These are phyloP conservation scores for Deilephila porcellus DNA, from an alignment of 2,888 invertebrate species.

Conservation along the genomic window DNA sequence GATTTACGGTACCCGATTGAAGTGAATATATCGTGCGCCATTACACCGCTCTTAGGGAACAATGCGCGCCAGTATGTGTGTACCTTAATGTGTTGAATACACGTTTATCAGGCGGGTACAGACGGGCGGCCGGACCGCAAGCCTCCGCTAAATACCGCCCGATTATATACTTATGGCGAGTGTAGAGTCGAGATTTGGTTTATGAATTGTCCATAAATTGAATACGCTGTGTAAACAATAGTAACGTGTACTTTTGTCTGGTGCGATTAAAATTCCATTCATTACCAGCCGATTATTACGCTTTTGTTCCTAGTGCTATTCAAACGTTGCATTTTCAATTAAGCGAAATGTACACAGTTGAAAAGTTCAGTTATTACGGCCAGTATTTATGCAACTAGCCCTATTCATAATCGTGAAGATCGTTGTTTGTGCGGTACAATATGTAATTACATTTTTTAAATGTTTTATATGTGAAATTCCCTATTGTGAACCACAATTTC, in stretches of 20 bases:
- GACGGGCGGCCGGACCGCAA: constrained; percentile 66
- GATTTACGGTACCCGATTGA: constrained; percentile 10
- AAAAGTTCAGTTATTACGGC: constrained; percentile 19
- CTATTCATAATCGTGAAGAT: neutral
- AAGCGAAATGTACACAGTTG: constrained; percentile 26
- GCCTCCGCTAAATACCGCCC: constrained; percentile 70
- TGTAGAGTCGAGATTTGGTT: constrained; percentile 71
- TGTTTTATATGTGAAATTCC: too few species aligned
- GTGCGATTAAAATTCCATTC: constrained; percentile 65
- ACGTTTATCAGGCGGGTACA: constrained; percentile 71
- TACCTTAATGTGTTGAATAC: constrained; percentile 52
- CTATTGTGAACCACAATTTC: too few species aligned
- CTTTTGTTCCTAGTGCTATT: constrained; percentile 53
- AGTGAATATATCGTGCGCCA: constrained; percentile 16
- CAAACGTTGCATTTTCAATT: constrained; percentile 52
- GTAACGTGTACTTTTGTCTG: constrained; percentile 56
- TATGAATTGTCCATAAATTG: constrained; percentile 72
- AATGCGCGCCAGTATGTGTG: constrained; percentile 36
- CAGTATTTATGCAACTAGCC: neutral
- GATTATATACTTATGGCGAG: constrained; percentile 73
- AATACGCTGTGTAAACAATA: constrained; percentile 62
- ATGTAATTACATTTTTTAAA: neutral
- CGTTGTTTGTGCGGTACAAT: neutral
- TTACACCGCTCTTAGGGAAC: constrained; percentile 19
- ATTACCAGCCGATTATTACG: constrained; percentile 49